phyloP scores from a whole-genome alignment of 2,797 vertebrate genomes.

The Rhinogobio ventralis region DNA sequence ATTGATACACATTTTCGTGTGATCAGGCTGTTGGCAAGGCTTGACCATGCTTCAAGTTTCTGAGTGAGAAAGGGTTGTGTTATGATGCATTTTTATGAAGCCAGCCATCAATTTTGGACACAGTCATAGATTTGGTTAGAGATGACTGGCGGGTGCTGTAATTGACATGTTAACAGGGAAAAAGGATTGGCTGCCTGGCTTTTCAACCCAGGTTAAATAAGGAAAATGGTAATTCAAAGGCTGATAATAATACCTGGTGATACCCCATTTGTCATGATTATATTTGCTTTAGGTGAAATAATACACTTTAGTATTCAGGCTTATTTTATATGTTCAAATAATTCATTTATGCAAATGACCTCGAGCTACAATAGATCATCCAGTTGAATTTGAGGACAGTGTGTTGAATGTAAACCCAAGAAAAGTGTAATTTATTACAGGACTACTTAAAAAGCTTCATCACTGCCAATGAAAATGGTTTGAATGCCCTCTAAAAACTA shows the following conservation, averaged over 20 bases:
- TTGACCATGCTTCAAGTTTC: background rate
- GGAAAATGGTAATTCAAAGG: conserved; percentile 35
- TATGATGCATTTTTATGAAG: background rate
- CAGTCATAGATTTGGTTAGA: background rate
- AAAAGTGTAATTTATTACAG: conserved; percentile 49
- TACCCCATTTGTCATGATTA: conserved; percentile 59
- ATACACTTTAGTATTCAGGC: conserved; percentile 53
- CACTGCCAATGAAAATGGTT: conserved; percentile 49
- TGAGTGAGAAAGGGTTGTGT: background rate
- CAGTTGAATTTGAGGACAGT: conserved; percentile 29
- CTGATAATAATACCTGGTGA: conserved; percentile 44
- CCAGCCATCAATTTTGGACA: background rate
- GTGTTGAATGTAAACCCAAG: conserved; percentile 30
- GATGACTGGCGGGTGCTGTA: background rate
- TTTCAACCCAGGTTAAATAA: conserved; percentile 40
- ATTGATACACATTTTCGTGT: too few species aligned
- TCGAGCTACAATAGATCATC: conserved; percentile 49
- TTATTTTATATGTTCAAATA: conserved; percentile 53
- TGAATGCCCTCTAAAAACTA: conserved; percentile 64
- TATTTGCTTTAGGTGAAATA: conserved; percentile 55
- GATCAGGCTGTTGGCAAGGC: too few species aligned
- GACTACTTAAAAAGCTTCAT: conserved; percentile 1
- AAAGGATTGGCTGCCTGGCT: conserved; percentile 3
- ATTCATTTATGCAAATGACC: conserved; percentile 59
- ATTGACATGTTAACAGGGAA: background rate